Base-by-base conservation (phyloP, 1,140 invertebrate genomes). In the Heliothis virescens region DNA sequence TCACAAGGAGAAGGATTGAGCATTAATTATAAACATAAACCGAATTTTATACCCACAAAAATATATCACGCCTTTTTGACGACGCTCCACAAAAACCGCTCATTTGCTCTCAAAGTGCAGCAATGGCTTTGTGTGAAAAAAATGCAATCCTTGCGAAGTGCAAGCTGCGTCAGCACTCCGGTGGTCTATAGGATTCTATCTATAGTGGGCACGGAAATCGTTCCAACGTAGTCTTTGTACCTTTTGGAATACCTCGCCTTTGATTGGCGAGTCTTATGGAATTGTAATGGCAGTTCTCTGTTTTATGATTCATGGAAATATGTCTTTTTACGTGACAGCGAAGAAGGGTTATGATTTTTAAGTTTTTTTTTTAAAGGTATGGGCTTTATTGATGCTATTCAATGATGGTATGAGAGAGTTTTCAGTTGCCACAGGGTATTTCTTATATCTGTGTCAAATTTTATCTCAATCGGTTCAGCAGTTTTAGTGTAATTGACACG, bases 141-240 rank as follows among this genome's bases (percentile, higher is more conserved):
- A 57, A 72, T 57, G 69, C 69, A 72, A 57, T 55, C 55, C 26
- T 26, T 26, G 26, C 55, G 55, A 72, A 72, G 26, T 72, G 69
- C 69, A 72, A 52, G 69, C 69, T 0, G 10, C 69, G 69, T 34
- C 21, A n/a, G 67, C 48, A 34, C 50, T 53, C 55, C 12, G 69
- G 69, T 55, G 41, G 55, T 72, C 55, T 52, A 72, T 72, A 72
- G 12, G 52, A 57, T 72, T 72, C 55, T 72, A 72, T 57, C 69
- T 72, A 72, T 41, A 12, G 21, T 52, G 48, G 48, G 21, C 69
- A 3, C 18, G 52, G 52, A 34, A 57, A 34, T 29, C 26, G 52
- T 5, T 34, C 11, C 9, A 55, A 41, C 52, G 29, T 69, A 21
- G 13, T 26, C 26, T 72, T 72, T 57, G 26, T 57, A 52, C 69